Evolutionary conservation across 2,888 invertebrate species (phyloP).

Genomic region (Melanostoma mellinum): DNA sequence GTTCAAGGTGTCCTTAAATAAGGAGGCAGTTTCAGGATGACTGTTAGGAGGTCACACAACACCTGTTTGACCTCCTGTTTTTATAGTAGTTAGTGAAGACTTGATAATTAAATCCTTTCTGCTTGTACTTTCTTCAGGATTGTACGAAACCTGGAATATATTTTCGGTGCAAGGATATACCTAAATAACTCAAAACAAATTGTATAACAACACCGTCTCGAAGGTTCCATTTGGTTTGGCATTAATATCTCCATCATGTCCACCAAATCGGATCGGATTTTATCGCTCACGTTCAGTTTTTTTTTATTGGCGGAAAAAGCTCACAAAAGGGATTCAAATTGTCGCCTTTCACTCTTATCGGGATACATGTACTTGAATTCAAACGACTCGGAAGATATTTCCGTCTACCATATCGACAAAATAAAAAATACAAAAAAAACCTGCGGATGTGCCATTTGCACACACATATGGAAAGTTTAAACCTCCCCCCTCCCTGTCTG

Average conservation of each 20-base stretch:
- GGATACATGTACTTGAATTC: slow-evolving; percentile 55
- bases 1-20: too few species aligned
- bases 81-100: too few species aligned
- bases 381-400: slow-evolving; percentile 71
- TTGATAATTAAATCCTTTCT: too few species aligned
- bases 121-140: too few species aligned
- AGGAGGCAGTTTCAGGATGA: too few species aligned
- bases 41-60: too few species aligned
- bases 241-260: slow-evolving; percentile 63
- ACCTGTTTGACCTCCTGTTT: too few species aligned
- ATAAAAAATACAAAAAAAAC: slow-evolving; percentile 3
- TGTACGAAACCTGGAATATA: too few species aligned
- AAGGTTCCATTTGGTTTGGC: slow-evolving; percentile 59
- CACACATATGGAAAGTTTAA: slow-evolving; percentile 59
- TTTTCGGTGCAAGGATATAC: too few species aligned
- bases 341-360: slow-evolving; percentile 48
- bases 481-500: slow-evolving; percentile 40
- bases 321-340: slow-evolving; percentile 52
- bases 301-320: slow-evolving; percentile 55
- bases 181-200: not conserved
- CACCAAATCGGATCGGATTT: slow-evolving; percentile 68
- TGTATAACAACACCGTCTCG: slow-evolving; percentile 4
- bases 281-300: slow-evolving; percentile 57
- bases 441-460: slow-evolving; percentile 4
- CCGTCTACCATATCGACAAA: slow-evolving; percentile 23